Evolutionary conservation across 1,140 invertebrate genomes (phyloP).

Genomic region (Spodoptera litura): DNA sequence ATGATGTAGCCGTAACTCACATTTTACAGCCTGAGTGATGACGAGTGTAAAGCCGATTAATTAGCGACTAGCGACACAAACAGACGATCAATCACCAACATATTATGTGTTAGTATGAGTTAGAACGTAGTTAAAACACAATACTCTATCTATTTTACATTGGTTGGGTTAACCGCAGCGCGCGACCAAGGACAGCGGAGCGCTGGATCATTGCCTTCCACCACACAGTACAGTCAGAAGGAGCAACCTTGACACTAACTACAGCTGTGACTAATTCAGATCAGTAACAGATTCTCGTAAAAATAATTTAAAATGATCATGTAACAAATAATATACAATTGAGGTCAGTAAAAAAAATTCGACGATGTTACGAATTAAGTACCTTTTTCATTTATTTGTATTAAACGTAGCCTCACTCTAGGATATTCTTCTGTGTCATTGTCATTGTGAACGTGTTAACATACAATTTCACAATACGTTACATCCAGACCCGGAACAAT

Average conservation of each 20-base stretch:
- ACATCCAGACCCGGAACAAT: no score
- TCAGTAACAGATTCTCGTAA: no score
- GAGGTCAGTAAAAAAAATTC: no score
- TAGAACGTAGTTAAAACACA: conserved; percentile 12
- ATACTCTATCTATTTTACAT: conserved; percentile 2
- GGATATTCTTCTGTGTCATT: no score
- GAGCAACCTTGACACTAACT: background rate
- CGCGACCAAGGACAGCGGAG: conserved; percentile 24
- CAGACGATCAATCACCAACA: background rate
- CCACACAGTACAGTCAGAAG: background rate
- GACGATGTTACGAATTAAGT: no score
- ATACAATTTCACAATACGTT: no score
- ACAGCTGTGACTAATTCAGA: background rate
- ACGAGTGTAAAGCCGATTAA: background rate
- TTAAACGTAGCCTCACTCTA: no score
- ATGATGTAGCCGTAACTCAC: background rate
- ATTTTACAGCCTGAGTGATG: background rate
- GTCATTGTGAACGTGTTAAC: no score
- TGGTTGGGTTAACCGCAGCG: conserved; percentile 27
- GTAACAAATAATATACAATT: no score
- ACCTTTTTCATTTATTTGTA: no score
- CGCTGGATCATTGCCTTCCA: conserved; percentile 3
- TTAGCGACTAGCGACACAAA: background rate
- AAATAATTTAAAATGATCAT: no score
- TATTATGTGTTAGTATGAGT: background rate